Conservation (phyloP, 2,797 vertebrate genomes). For the Manis crassicaudata region DNA sequence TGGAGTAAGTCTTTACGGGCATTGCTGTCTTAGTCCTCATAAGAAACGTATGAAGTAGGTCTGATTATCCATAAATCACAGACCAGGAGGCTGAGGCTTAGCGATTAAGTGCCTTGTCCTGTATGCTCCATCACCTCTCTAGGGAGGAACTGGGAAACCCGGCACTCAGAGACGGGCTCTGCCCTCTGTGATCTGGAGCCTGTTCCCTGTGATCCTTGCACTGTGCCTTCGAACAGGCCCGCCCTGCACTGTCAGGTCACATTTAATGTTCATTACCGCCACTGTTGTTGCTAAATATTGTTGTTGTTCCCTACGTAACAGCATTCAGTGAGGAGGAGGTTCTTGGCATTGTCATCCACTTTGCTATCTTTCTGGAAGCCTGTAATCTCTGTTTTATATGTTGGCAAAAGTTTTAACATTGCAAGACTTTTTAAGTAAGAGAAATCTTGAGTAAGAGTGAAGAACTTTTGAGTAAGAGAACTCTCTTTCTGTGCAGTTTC, state of each 20-base stretch:
- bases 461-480: constrained; percentile 2
- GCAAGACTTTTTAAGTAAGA: neutral
- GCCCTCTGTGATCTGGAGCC: neutral
- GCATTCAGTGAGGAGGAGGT: neutral
- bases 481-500: neutral
- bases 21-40: neutral
- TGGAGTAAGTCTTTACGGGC: neutral
- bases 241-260: no score
- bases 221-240: accelerated
- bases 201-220: no score
- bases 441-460: neutral
- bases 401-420: neutral
- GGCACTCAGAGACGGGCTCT: neutral
- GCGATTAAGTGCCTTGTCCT: neutral
- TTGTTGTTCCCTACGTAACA: neutral
- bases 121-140: neutral
- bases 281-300: neutral
- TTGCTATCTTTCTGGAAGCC: neutral
- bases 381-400: neutral
- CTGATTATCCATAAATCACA: neutral
- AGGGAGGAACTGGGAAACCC: neutral
- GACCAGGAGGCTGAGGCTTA: neutral
- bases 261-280: neutral
- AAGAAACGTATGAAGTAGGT: neutral
- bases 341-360: neutral